These are phyloP conservation scores for Catharus ustulatus DNA, from an alignment of 2,797 vertebrate species.

Conservation along the genomic window DNA sequence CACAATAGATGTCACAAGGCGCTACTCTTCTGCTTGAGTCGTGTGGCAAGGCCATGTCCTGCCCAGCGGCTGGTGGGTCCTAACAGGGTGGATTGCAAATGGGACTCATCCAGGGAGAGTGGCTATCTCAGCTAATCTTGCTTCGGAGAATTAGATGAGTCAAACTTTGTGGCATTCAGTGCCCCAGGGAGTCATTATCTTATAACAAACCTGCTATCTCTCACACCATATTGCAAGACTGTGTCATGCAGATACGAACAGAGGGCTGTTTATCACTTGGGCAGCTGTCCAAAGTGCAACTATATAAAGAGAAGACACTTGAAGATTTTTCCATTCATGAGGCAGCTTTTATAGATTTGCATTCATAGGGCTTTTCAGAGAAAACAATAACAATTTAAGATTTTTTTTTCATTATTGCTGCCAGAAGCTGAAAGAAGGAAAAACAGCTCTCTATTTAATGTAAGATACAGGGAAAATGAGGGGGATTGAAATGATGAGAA, in stretches of 20 bases:
- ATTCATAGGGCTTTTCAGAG: constrained; percentile 57
- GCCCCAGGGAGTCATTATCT: constrained; percentile 64
- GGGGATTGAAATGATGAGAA: constrained; percentile 41
- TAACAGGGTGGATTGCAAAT: not conserved
- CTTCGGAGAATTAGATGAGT: constrained; percentile 50
- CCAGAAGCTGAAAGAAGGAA: constrained; percentile 51
- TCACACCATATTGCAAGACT: constrained; percentile 49
- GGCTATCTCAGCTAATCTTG: constrained; percentile 60
- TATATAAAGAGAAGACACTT: constrained; percentile 45
- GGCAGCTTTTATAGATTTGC: constrained; percentile 54
- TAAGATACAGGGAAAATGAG: constrained; percentile 38
- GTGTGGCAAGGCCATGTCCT: not conserved
- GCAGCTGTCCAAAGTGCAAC: constrained; percentile 56
- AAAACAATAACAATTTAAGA: constrained; percentile 68
- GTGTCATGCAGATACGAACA: constrained; percentile 51
- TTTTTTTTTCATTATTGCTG: constrained; percentile 41
- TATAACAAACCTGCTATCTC: constrained; percentile 62
- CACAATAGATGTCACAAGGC: not conserved
- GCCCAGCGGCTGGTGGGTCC: not conserved
- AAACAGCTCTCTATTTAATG: constrained; percentile 42
- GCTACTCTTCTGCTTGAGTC: not conserved
- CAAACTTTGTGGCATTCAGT: constrained; percentile 37
- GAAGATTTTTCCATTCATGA: constrained; percentile 59
- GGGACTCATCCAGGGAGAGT: not conserved
- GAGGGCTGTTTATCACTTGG: constrained; percentile 63